Conservation (phyloP, 2,888 invertebrate species). For the Platycnemis pennipes region DNA sequence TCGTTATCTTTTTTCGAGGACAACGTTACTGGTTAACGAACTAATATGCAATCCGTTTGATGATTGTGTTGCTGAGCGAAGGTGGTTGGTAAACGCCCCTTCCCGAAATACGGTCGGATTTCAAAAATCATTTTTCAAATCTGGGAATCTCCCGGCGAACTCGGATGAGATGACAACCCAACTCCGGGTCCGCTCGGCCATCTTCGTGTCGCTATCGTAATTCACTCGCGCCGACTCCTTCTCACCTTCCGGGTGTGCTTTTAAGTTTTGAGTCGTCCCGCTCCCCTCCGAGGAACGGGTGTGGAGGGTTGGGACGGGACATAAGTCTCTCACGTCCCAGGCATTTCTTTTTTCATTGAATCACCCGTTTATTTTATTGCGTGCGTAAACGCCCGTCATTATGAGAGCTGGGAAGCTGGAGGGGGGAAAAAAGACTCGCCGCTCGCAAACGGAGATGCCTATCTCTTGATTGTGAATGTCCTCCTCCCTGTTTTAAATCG, state of each 20-base stretch:
- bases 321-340: neutral
- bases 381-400: neutral
- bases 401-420: neutral
- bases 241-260: neutral
- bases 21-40: too few relatives aligned
- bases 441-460: neutral
- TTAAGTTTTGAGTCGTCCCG: neutral
- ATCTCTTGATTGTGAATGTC: neutral
- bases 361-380: slow-evolving; percentile 17
- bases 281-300: neutral
- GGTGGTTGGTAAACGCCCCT: too few relatives aligned
- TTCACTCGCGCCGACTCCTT: neutral
- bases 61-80: too few relatives aligned
- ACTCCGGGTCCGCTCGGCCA: too few relatives aligned
- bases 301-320: neutral
- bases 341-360: slow-evolving; percentile 19
- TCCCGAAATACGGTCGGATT: too few relatives aligned
- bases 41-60: too few relatives aligned
- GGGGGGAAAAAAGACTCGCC: neutral
- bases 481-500: neutral
- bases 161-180: too few relatives aligned
- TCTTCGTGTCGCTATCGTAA: neutral
- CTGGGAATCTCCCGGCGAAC: too few relatives aligned
- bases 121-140: too few relatives aligned
- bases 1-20: too few relatives aligned